Base-by-base conservation (phyloP, 2,797 vertebrate genomes). In the Ctenopoma kingsleyae region DNA sequence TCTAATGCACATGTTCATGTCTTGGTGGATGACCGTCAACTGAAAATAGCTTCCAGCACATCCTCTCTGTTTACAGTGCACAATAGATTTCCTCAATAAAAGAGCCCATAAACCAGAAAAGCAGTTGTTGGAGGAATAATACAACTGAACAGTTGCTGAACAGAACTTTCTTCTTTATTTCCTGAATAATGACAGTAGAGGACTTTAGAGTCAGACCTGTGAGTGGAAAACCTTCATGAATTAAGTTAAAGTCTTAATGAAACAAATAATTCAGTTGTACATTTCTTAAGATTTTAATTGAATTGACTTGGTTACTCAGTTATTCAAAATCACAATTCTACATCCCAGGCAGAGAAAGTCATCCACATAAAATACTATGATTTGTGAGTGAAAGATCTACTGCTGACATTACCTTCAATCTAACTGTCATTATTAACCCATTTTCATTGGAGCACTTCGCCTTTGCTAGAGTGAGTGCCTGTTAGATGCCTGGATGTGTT, bases 341-440 rank as follows among this genome's bases (percentile, higher is more conserved):
- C 40, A 49, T 49, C 17, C 13, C 2, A 40, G 55, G 22, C 30
- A 57, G n/a, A 50, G 32, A 71, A 63, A 79, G 46, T 12, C 25
- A 44, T 52, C 23, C 40, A 30, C 55, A 74, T 73, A 50, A 67
- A 71, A 80, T 17, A 65, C 48, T n/a, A 20, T 52, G 25, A 82
- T 80, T 71, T 71, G 70, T 55, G 53, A 70, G 53, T 1, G 36
- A 64, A 62, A 61, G 44, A 76, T 71, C 62, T 64, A 46, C 67
- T 48, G 49, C 38, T 58, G 56, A 67, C 70, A 81, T 70, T 67
- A 85, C 60, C 68, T 73, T 78, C 22, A 47, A 76, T 82, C 72
- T 75, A 82, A 83, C 57, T 60, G 75, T 81, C 55, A 69, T 80
- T 74, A 85, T 87, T 80, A 90, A 82, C 70, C 73, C 51, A 76